Evolutionary conservation across 1,140 invertebrate species (phyloP), one percentile per base, ranked within the genome.

Genomic region (Sweltsa coloradensis): DNA sequence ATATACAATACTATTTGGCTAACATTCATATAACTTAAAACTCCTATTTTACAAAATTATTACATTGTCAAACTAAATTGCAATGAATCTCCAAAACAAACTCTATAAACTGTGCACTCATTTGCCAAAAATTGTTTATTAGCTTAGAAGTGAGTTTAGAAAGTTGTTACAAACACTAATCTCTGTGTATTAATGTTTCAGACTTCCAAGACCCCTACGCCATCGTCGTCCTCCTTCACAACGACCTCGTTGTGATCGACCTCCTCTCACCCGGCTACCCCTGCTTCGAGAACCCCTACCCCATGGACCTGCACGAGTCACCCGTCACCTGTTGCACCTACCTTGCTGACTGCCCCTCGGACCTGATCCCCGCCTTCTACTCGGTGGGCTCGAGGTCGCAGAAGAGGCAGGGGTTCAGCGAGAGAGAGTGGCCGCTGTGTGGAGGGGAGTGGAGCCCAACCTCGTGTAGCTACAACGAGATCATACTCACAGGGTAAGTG

Each of bases 271-370:
- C 82, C 39, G 94, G 94, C 60, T 99, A 97, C 73, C 94, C 96
- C 13, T 96, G 92, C 68, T 96, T 97, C 72, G 93, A 98, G 69
- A 97, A 97, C 74, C 97, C 95, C 36, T 97, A 99, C 74, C 89
- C 95, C 34, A 97, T 98, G 92, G 94, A 99, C 70, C 78, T 99
- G 53, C 95, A 98, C 69, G 94, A 97, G 70, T 94, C 90, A 44
- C 86, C 92, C 25, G 92, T 98, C 46, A 97, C 94, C 39, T 92
- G 85, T 69, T 94, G 93, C 67, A 80, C 83, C 45, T 98, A 98
- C 73, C 82, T 96, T 59, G 91, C 92, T 29, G 93, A 99, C 70
- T 98, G 94, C 69, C 94, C 94, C 24, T 86, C 87, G 42, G 95
- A 99, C 71, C 75, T 99, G 57, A 95, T 98, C 55, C 88, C 88